Conservation (phyloP, 2,113 vertebrate species). For the Protobothrops mucrosquamatus region DNA sequence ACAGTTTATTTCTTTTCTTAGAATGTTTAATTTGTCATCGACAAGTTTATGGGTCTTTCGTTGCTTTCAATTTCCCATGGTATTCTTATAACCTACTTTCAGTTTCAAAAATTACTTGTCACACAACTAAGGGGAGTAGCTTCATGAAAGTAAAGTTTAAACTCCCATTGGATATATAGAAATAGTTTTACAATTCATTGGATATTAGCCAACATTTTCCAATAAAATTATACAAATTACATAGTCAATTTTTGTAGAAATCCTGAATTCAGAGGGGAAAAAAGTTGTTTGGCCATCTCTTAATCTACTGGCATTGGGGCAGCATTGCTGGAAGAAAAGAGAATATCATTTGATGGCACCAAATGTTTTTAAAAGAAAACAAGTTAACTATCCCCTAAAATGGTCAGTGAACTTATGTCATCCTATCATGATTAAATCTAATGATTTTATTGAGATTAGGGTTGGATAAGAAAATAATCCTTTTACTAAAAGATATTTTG, state of each 20-base stretch:
- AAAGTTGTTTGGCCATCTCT: neutral
- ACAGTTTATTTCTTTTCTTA: neutral
- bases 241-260: neutral
- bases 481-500: neutral
- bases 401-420: neutral
- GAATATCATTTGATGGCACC: neutral
- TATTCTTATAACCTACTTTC: neutral
- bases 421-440: neutral
- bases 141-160: neutral
- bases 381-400: neutral
- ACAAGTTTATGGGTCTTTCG: neutral
- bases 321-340: neutral
- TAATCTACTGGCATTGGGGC: neutral
- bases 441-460: neutral
- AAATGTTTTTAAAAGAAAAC: neutral
- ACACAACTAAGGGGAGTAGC: neutral
- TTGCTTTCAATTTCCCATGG: neutral
- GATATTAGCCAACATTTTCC: neutral
- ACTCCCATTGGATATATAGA: neutral
- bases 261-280: neutral
- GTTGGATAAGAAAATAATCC: neutral
- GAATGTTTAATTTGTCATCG: neutral
- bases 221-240: neutral
- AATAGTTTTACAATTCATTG: neutral
- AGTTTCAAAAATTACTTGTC: neutral